Percentiles rank a stretch among this genome's conserved stretches.
Evolutionary conservation across 2,797 vertebrate species (phyloP).

Genomic region (Hirundo rustica): DNA sequence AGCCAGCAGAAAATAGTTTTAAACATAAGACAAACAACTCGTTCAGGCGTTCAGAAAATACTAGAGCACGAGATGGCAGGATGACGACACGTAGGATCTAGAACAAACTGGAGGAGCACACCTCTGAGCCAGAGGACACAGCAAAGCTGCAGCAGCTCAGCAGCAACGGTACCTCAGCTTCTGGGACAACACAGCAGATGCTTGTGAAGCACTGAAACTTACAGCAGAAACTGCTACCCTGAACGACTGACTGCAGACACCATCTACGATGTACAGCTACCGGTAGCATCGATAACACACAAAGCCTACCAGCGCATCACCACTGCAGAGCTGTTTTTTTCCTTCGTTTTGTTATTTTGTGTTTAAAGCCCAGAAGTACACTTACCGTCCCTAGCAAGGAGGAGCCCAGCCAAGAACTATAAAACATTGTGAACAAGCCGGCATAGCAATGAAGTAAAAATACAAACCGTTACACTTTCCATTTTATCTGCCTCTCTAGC

Average conservation of each 20-base stretch:
- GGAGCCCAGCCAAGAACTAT: neutral
- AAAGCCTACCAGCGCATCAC: neutral
- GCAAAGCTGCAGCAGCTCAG: neutral
- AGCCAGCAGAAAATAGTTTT: neutral
- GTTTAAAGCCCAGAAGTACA: neutral
- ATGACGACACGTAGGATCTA: neutral
- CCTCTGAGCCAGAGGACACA: neutral
- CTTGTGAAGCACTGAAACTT: neutral
- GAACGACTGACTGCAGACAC: neutral
- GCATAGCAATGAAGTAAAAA: neutral
- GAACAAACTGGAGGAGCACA: neutral
- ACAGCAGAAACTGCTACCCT: neutral
- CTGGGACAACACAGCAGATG: neutral
- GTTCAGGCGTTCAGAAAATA: neutral
- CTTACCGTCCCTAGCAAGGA: neutral
- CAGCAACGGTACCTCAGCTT: fast-evolving
- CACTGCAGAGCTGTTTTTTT: fast-evolving
- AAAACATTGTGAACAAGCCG: neutral
- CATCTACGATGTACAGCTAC: fast-evolving
- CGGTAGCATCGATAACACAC: neutral
- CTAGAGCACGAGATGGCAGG: neutral
- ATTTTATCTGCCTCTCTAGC: neutral
- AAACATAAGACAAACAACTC: neutral
- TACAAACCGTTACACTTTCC: neutral
- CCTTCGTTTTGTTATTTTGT: neutral